These are phyloP conservation scores for Strix aluco DNA, from an alignment of 2,113 vertebrate genomes.

Conservation along the genomic window DNA sequence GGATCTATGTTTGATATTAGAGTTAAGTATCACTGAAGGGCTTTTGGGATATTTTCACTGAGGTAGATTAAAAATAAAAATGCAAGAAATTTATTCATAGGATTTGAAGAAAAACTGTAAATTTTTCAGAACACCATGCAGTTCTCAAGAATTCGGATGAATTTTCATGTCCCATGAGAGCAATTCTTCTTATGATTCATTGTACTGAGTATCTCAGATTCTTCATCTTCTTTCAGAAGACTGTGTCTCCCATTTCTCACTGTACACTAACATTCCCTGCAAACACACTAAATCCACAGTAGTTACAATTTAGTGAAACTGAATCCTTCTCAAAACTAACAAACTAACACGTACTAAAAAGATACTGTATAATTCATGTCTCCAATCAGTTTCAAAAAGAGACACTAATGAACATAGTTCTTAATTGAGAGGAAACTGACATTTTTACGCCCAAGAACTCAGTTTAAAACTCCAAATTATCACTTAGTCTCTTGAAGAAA, in stretches of 20 bases:
- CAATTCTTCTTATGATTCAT: background rate
- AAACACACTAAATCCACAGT: background rate
- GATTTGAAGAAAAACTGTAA: background rate
- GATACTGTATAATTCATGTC: background rate
- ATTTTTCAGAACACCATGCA: background rate
- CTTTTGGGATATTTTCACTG: background rate
- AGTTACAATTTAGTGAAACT: background rate
- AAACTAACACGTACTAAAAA: background rate
- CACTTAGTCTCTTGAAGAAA: background rate
- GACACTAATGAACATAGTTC: background rate
- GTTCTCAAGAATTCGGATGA: background rate
- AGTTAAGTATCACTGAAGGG: background rate
- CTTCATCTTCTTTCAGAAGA: background rate
- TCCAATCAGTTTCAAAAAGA: background rate
- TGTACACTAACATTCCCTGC: background rate
- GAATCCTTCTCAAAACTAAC: background rate
- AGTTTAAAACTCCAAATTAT: background rate
- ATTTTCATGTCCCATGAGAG: background rate
- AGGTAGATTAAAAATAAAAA: background rate
- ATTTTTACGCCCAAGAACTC: background rate
- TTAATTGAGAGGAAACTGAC: background rate
- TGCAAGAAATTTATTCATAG: background rate
- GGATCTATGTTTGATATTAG: background rate
- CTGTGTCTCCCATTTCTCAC: background rate
- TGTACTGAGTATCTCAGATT: background rate